These are phyloP conservation scores for Lepetodrilus schrolli DNA, from an alignment of 2,888 invertebrate species.

Conservation along the genomic window DNA sequence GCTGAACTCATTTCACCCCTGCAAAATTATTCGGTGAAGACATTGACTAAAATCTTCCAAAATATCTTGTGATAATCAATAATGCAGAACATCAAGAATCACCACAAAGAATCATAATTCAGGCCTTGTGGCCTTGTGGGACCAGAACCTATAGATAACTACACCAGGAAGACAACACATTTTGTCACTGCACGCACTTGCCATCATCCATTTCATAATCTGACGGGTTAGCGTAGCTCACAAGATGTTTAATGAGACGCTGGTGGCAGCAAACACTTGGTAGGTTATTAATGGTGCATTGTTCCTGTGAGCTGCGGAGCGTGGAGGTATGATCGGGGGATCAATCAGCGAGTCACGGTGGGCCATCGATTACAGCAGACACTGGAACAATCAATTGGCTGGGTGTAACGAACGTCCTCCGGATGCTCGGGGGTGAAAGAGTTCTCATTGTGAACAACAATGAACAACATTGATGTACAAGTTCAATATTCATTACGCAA, in stretches of 20 bases:
- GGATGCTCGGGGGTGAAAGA: not conserved
- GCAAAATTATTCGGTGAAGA: too few species aligned
- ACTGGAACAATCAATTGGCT: not conserved
- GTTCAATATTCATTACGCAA: not conserved
- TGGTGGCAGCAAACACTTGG: slow-evolving; percentile 4
- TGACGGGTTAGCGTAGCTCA: not conserved
- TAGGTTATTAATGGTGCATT: not conserved
- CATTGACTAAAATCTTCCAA: too few species aligned
- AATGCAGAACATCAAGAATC: too few species aligned
- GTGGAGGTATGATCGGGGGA: not conserved
- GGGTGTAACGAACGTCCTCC: not conserved
- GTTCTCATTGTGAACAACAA: not conserved
- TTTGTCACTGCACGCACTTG: too few species aligned
- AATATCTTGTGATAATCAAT: too few species aligned
- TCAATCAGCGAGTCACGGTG: not conserved
- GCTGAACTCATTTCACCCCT: too few species aligned
- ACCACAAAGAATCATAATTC: too few species aligned
- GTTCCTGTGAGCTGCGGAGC: not conserved
- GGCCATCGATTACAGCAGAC: not conserved
- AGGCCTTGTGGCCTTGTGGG: too few species aligned
- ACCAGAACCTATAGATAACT: too few species aligned
- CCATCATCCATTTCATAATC: slow-evolving; percentile 6
- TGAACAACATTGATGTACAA: not conserved
- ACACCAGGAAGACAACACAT: too few species aligned
- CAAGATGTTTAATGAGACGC: not conserved